Evolutionary conservation across 2,113 vertebrate species (phyloP).

Genomic region (Balaenoptera acutorostrata): DNA sequence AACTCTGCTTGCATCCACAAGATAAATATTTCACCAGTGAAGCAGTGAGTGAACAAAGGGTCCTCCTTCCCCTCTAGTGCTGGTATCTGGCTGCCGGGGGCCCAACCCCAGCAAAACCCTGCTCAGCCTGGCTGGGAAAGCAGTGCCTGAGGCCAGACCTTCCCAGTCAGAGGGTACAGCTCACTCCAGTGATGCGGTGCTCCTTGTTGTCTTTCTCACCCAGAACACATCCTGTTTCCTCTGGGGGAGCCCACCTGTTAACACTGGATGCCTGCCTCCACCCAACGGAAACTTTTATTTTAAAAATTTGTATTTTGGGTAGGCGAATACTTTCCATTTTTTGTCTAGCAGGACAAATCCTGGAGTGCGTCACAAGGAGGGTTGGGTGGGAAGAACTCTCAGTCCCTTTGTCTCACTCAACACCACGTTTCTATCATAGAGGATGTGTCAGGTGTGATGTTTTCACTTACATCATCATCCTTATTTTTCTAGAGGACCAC

Average conservation of each 20-base stretch:
- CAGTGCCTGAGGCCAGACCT: not conserved
- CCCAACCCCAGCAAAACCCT: not conserved
- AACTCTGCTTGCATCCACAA: not conserved
- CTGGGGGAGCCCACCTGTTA: no score
- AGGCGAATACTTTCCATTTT: not conserved
- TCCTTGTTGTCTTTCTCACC: not conserved
- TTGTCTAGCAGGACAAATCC: not conserved
- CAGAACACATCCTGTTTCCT: not conserved
- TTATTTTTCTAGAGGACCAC: constrained; percentile 66
- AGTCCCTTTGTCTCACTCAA: not conserved
- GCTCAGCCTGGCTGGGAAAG: not conserved
- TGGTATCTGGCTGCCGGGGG: not conserved
- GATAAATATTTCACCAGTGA: not conserved
- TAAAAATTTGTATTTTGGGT: not conserved
- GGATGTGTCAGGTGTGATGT: not conserved
- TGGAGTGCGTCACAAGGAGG: not conserved
- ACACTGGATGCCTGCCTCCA: not conserved
- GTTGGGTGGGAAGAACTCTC: not conserved
- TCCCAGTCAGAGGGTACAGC: not conserved
- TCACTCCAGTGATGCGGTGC: not conserved
- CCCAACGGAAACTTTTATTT: not conserved
- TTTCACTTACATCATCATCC: not conserved
- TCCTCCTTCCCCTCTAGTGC: not conserved
- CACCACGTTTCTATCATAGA: not conserved
- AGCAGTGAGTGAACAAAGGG: not conserved